These are phyloP conservation scores for Penaeus vannamei DNA, from an alignment of 1,140 invertebrate genomes.

Conservation along the genomic window DNA sequence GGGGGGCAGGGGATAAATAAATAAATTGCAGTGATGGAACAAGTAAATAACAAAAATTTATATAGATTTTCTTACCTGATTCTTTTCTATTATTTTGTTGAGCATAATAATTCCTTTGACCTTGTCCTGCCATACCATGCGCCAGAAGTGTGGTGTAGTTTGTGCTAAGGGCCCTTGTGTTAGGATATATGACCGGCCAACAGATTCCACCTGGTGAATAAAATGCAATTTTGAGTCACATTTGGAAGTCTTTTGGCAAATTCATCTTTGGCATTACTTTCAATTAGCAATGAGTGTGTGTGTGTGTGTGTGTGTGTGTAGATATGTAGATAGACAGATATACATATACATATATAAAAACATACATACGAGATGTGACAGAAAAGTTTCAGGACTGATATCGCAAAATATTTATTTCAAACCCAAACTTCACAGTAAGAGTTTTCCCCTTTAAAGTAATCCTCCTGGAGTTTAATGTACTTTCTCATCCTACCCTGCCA, in stretches of 20 bases:
- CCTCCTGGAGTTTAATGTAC: too few species aligned
- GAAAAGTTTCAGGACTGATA: too few species aligned
- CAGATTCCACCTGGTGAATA: conserved; percentile 78
- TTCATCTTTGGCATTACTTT: not conserved
- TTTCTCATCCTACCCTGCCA: too few species aligned
- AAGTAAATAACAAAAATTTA: not conserved
- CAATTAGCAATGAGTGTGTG: not conserved
- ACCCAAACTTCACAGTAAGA: too few species aligned
- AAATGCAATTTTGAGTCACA: not conserved
- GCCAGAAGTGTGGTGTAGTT: conserved; percentile 95
- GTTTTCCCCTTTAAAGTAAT: too few species aligned
- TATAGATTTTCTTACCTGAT: conserved; percentile 76
- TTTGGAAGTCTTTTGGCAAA: not conserved
- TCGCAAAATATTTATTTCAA: too few species aligned
- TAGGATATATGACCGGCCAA: conserved; percentile 90
- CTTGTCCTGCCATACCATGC: conserved; percentile 98
- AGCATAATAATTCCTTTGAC: conserved; percentile 93
- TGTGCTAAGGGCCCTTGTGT: conserved; percentile 91
- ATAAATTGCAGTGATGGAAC: not conserved
- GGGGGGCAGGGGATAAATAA: too few species aligned
- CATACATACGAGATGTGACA: too few species aligned
- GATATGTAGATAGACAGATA: too few species aligned
- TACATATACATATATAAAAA: too few species aligned
- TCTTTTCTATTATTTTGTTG: conserved; percentile 95
- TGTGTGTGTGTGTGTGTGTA: not conserved